Base-by-base conservation (phyloP, 1,140 invertebrate genomes). In the Zaprionus davidi region DNA sequence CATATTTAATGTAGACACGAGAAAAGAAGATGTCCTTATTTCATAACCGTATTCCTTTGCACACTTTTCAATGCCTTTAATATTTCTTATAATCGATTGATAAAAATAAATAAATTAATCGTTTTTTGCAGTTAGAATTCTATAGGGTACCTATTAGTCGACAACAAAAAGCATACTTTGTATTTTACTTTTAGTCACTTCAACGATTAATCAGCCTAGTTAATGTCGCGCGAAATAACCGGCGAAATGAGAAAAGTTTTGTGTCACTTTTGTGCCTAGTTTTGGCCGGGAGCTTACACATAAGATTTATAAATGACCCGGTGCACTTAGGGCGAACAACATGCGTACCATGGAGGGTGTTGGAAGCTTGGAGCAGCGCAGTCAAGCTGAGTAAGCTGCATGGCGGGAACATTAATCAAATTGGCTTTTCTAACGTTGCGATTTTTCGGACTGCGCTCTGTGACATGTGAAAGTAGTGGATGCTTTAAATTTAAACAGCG, bases 191-290 rank as follows among this genome's bases (percentile, higher is more conserved):
- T 41, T 51, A 51, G 31, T 11, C 28, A 15, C 34, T 70, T 57
- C 46, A 68, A 90, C 85, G 86, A 90, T 90, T 90, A 90, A 90
- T 90, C 84, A 82, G 76, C 69, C 57, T 15, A 71, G 81, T 78
- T 90, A 90, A 90, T 88, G 85, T 88, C 76, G 78, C 85, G 85
- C 85, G 78, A 90, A 88, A 88, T 88, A 68, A 79, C 75, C 58
- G 60, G 49, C 66, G 51, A 84, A 90, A 88, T 90, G 81, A 72
- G 81, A 88, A 88, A 90, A 88, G 81, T 88, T 88, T 88, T 28
- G 49, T 60, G 66, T 41, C 38, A 58, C 58, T 66, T 66, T 60
- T 44, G 56, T 56, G 64, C 55, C 36, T 73, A 68, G 71, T 72
- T 75, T 65, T 12, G 55, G 26, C 38, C 15, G 12, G 69, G 46